phyloP scores from a whole-genome alignment of 2,888 invertebrate species.

The Timema podura region DNA sequence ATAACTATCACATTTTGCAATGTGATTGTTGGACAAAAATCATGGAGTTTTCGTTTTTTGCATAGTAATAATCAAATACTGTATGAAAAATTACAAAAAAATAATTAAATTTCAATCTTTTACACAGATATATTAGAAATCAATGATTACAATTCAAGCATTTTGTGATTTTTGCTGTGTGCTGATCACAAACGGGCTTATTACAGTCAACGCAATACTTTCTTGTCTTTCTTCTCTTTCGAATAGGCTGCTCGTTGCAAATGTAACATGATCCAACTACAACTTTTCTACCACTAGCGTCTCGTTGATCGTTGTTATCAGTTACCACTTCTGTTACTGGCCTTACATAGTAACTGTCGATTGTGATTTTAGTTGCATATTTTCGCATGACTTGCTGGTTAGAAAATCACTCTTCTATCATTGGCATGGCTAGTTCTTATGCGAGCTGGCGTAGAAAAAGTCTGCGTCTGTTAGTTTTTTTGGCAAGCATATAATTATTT shows the following conservation, averaged over 20 bases:
- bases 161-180: slow-evolving; percentile 18
- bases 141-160: slow-evolving; percentile 14
- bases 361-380: not conserved
- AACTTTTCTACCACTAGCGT: slow-evolving; percentile 12
- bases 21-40: slow-evolving; percentile 16
- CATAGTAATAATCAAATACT: slow-evolving; percentile 14
- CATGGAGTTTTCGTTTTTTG: slow-evolving; percentile 17
- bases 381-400: slow-evolving; percentile 12
- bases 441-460: slow-evolving; percentile 16
- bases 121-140: slow-evolving; percentile 15
- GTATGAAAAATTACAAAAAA: slow-evolving; percentile 14
- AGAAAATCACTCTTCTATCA: slow-evolving; percentile 16
- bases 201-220: slow-evolving; percentile 15
- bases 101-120: slow-evolving; percentile 18
- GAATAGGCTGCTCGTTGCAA: slow-evolving; percentile 18
- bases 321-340: slow-evolving; percentile 10
- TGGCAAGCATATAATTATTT: slow-evolving; percentile 12
- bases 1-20: slow-evolving; percentile 11
- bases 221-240: slow-evolving; percentile 16
- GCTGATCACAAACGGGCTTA: slow-evolving; percentile 15
- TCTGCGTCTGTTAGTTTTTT: slow-evolving; percentile 14
- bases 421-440: slow-evolving; percentile 12
- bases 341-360: slow-evolving; percentile 3
- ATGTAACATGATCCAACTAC: slow-evolving; percentile 11
- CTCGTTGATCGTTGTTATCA: not conserved